A percentile compares a stretch with the other conserved stretches of the same genome.
These are phyloP conservation scores for Himalopsyche tibetana DNA, from an alignment of 2,888 invertebrate species.

Conservation along the genomic window DNA sequence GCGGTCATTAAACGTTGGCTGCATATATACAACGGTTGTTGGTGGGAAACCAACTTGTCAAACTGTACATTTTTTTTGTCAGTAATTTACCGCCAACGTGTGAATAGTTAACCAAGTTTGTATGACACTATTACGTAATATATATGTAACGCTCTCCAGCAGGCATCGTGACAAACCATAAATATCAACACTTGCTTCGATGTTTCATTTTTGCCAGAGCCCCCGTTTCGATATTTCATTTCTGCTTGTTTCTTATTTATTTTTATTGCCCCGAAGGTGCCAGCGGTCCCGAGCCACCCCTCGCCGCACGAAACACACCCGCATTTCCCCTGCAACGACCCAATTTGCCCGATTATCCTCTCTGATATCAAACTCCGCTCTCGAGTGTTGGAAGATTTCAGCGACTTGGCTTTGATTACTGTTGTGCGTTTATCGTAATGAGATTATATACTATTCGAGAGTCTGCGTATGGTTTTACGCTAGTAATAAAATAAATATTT, in stretches of 20 bases:
- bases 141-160: background rate
- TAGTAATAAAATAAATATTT: no score
- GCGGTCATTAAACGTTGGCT: no score
- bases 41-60: no score
- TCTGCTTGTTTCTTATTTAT: conserved; percentile 34
- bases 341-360: conserved; percentile 29
- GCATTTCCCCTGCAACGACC: background rate
- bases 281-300: background rate
- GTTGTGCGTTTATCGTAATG: conserved; percentile 11
- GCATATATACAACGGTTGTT: no score
- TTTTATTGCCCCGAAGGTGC: conserved; percentile 34
- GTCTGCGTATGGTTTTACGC: background rate
- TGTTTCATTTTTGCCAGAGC: background rate
- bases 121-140: background rate
- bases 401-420: background rate
- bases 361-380: background rate
- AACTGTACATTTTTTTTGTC: background rate
- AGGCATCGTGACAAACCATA: background rate
- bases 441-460: background rate
- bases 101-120: background rate
- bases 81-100: background rate
- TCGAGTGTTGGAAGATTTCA: background rate
- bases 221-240: conserved; percentile 20
- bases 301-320: background rate
- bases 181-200: conserved; percentile 27